These are phyloP conservation scores for Parascotia fuliginaria DNA, from an alignment of 2,888 invertebrate genomes.

Conservation along the genomic window DNA sequence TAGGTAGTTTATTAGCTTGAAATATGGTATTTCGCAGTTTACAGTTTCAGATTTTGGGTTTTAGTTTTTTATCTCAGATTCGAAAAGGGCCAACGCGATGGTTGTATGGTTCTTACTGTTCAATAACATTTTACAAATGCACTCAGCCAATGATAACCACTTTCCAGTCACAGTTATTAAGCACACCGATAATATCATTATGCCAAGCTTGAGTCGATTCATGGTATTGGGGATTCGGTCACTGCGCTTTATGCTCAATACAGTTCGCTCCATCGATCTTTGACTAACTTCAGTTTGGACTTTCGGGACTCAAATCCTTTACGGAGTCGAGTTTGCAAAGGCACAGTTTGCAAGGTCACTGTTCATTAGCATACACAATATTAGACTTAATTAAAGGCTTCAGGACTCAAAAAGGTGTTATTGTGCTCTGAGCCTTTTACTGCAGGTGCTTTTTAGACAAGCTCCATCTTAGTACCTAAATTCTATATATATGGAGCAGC, in stretches of 20 bases:
- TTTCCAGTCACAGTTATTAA: background rate
- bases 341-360: constrained; percentile 2
- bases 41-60: too few species aligned
- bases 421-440: too few species aligned
- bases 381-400: background rate
- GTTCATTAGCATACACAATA: background rate
- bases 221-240: constrained; percentile 11
- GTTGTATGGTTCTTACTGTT: too few species aligned
- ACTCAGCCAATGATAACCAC: background rate
- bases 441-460: too few species aligned
- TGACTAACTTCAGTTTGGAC: constrained; percentile 9
- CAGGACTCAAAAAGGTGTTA: too few species aligned
- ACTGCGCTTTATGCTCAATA: constrained; percentile 16
- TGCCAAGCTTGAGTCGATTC: constrained; percentile 3
- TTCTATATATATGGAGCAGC: too few species aligned
- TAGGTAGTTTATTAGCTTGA: too few species aligned
- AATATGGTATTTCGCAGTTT: too few species aligned
- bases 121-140: too few species aligned
- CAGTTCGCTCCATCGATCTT: constrained; percentile 11
- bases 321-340: constrained; percentile 2
- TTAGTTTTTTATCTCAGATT: too few species aligned
- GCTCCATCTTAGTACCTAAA: too few species aligned
- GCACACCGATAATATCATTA: constrained; percentile 7
- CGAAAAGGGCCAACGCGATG: too few species aligned
- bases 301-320: constrained; percentile 6